Conservation (phyloP, 1,140 invertebrate genomes). For the Calosoma granatense region DNA sequence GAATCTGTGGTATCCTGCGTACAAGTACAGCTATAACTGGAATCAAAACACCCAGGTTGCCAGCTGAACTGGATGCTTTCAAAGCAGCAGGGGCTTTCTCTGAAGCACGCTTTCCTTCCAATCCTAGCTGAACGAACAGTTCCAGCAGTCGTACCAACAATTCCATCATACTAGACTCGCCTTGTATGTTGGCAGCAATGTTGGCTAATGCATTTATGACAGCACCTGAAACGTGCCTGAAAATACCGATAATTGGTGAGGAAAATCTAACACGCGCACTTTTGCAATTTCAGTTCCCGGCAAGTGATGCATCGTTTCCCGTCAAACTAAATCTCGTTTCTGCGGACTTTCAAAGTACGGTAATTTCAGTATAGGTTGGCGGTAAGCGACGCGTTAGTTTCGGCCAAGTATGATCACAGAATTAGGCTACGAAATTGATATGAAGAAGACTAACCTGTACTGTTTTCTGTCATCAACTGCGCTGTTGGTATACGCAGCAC, state of each 20-base stretch:
- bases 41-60: conserved; percentile 93
- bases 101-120: conserved; percentile 89
- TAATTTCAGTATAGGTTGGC: too few relatives aligned
- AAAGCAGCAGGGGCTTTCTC: conserved; percentile 68
- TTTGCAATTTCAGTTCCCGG: too few relatives aligned
- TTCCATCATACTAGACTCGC: conserved; percentile 77
- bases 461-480: conserved; percentile 57
- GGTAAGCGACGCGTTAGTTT: too few relatives aligned
- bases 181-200: conserved; percentile 87
- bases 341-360: too few relatives aligned
- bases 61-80: conserved; percentile 85
- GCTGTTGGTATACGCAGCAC: conserved; percentile 64
- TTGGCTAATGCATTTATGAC: conserved; percentile 92
- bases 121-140: conserved; percentile 92
- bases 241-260: conserved; percentile 18
- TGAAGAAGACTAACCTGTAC: conserved; percentile 45
- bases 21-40: conserved; percentile 90
- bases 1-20: conserved; percentile 77
- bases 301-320: too few relatives aligned
- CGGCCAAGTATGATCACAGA: too few relatives aligned
- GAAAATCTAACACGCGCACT: not conserved
- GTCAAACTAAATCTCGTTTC: too few relatives aligned
- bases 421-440: not conserved
- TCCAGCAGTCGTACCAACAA: conserved; percentile 82
- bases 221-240: conserved; percentile 82